Conservation (phyloP, 2,113 vertebrate species). For the Scartelaos histophorus region DNA sequence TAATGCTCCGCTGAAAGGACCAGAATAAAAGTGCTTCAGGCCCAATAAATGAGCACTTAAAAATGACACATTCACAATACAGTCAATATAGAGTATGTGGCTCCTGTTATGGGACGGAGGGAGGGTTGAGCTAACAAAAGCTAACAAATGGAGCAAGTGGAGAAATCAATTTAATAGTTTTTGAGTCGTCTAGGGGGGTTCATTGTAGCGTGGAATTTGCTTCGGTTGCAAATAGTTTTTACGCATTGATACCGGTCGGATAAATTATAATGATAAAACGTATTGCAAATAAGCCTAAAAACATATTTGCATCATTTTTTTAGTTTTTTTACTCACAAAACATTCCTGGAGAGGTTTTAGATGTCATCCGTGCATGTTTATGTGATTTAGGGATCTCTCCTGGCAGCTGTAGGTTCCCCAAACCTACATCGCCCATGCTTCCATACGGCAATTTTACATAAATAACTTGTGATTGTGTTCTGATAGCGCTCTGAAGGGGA, state of each 20-base stretch:
- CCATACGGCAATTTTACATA: too few relatives aligned
- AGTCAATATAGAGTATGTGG: slow-evolving; percentile 15
- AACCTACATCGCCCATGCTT: too few relatives aligned
- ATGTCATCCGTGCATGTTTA: too few relatives aligned
- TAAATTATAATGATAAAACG: too few relatives aligned
- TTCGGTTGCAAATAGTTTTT: neutral
- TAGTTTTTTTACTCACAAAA: too few relatives aligned
- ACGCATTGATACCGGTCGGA: neutral
- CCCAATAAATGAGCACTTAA: slow-evolving; percentile 15
- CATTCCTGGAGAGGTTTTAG: too few relatives aligned
- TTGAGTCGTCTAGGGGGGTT: neutral
- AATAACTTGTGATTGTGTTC: too few relatives aligned
- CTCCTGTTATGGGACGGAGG: neutral
- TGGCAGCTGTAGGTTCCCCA: too few relatives aligned
- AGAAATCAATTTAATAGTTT: neutral
- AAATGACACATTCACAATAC: slow-evolving; percentile 4
- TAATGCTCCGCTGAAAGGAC: slow-evolving; percentile 28
- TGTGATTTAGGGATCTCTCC: too few relatives aligned
- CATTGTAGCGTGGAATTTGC: neutral
- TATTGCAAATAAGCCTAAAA: too few relatives aligned
- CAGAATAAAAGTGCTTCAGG: slow-evolving; percentile 14
- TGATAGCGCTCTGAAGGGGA: too few relatives aligned
- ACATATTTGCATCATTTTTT: too few relatives aligned
- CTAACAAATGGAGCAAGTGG: neutral
- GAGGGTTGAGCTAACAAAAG: neutral